Evolutionary conservation across 2,888 invertebrate genomes (phyloP).

Genomic region (Trichogramma dendrolimi): DNA sequence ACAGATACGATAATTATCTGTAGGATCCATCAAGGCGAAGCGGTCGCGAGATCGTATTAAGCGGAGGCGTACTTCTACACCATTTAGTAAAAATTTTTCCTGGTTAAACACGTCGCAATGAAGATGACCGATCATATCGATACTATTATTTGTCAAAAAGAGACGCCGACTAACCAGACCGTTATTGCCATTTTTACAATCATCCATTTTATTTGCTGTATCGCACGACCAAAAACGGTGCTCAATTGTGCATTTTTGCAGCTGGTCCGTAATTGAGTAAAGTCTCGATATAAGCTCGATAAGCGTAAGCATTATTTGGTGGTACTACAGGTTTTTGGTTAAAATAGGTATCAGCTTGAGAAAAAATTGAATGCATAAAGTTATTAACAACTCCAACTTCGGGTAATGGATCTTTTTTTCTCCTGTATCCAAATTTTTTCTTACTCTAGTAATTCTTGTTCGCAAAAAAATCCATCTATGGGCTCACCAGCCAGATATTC

Average conservation of each 20-base stretch:
- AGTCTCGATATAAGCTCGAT: conserved; percentile 35
- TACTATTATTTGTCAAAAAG: background rate
- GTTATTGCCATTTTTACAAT: no score
- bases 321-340: conserved; percentile 36
- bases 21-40: conserved; percentile 23
- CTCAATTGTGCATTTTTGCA: no score
- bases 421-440: no score
- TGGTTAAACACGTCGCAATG: conserved; percentile 33
- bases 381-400: conserved; percentile 9
- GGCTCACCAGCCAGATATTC: no score
- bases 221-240: conserved; percentile 24
- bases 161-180: background rate
- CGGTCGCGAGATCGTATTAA: conserved; percentile 27
- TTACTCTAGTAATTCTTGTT: no score
- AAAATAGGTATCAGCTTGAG: conserved; percentile 34
- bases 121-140: conserved; percentile 23
- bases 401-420: no score
- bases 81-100: conserved; percentile 32
- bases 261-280: conserved; percentile 28
- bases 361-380: conserved; percentile 24
- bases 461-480: no score
- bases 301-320: conserved; percentile 34
- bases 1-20: conserved; percentile 15
- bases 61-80: conserved; percentile 28
- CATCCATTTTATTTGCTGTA: background rate